Base-by-base conservation (phyloP, 2,888 invertebrate genomes). In the Abscondita cerata region DNA sequence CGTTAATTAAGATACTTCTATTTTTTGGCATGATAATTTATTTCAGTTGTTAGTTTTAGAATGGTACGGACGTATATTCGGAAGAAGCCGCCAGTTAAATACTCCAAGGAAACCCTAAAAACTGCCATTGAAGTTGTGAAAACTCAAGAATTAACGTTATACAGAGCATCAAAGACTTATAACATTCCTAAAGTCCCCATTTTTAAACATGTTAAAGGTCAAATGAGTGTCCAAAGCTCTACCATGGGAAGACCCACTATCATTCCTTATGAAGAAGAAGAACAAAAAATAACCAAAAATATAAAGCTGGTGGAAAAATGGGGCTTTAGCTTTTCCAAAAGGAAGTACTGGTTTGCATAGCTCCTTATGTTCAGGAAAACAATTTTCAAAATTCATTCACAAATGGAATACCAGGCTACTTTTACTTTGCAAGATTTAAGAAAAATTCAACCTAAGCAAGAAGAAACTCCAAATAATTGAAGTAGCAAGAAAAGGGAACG, bases 381-480 rank as follows among this genome's bases (percentile, higher is more conserved):
- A 25, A 25, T 4, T 4, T 25, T 25, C 4, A 25, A 25, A 25
- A 2, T 61, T 69, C 4, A 63, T 74, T 3, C 52, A 72, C 62
- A 60, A 62, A 73, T 62, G 64, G 66, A 8, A 59, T 67, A 31
- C 73, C 72, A 16, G 70, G 72, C 0, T 47, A 66, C 34, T 72
- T 74, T 54, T 73, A 68, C 68, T 72, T 73, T 59, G 19, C 66
- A 69, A 25, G 25, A 25, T 25, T 25, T 25, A 25, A 25, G 6
- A 2, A 25, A n/a, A 25, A 25, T n/a, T n/a, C n/a, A n/a, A 25
- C 25, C 25, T 25, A 4, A 25, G 4, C 25, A 25, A 25, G 40
- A 73, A 75, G 67, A 70, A 71, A 66, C 64, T 72, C 5, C 68
- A 72, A 65, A n/a, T n/a, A n/a, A 62, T 72, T 1, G 72, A 75